A percentile compares a stretch with the other conserved stretches of the same genome.
These are phyloP conservation scores for Coturnix japonica DNA, from an alignment of 2,113 vertebrate genomes.

Conservation along the genomic window DNA sequence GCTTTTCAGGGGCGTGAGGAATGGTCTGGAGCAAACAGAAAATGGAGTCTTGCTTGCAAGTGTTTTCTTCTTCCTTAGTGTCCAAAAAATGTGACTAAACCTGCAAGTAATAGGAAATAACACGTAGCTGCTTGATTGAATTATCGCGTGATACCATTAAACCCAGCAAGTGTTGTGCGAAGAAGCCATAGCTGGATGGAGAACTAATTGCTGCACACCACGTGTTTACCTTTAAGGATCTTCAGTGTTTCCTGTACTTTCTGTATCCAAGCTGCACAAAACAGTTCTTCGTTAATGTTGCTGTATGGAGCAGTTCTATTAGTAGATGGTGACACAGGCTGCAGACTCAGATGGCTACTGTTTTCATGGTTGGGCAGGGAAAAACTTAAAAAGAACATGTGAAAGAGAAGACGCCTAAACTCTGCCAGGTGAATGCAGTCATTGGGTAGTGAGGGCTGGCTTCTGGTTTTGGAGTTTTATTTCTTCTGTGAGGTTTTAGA, in stretches of 20 bases:
- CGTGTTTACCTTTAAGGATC: constrained; percentile 24
- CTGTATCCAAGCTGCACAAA: neutral
- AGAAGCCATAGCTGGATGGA: neutral
- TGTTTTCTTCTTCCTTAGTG: neutral
- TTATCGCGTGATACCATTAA: neutral
- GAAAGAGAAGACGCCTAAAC: neutral
- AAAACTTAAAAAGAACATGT: neutral
- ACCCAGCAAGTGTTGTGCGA: neutral
- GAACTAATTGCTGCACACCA: neutral
- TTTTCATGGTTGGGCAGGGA: neutral
- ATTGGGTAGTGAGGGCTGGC: neutral
- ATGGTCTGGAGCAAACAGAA: constrained; percentile 11
- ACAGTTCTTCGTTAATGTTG: constrained; percentile 13
- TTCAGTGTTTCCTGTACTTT: constrained; percentile 19
- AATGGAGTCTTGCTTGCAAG: neutral
- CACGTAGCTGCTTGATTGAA: neutral
- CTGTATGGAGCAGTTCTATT: neutral
- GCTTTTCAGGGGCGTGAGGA: neutral
- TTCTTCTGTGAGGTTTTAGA: neutral
- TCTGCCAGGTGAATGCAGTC: neutral
- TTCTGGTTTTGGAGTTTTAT: neutral
- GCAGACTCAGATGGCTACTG: neutral
- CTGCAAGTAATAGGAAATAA: neutral
- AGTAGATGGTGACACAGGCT: constrained; percentile 6
- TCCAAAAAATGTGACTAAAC: neutral